Evolutionary conservation across 2,888 invertebrate genomes (phyloP), one percentile per base, ranked within the genome.

Genomic region (Drosophila setosimentum): DNA sequence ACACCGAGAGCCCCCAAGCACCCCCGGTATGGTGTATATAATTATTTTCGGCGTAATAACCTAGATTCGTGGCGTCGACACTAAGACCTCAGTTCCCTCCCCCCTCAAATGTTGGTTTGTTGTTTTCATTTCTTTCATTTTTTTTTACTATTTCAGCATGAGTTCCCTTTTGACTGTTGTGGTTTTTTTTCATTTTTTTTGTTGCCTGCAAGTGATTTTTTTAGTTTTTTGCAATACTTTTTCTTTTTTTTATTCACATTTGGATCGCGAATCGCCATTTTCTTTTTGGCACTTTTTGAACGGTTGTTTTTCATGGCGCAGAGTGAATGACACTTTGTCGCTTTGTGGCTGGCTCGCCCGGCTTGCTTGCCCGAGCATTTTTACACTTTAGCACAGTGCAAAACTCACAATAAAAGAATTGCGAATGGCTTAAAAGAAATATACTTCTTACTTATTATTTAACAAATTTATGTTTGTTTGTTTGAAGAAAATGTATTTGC

Each of bases 1-100:
- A 29, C 49, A 45, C 53, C 18, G 2, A 2, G 4, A 35, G 21
- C 21, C 50, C 29, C 33, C 51, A 24, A 16, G 16, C 13, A 45
- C 24, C 8, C 21, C 27, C 53, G 50, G 58, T 62, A 55, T 71
- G 76, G 69, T 76, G 74, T 83, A 80, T 86, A 87, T 80, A 84
- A 89, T 89, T 90, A 83, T 87, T 87, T 89, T 84, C 89, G 87
- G 78, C 90, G 89, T 87, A 89, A 90, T 90, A 90, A 89, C 89
- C 89, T 90, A 89, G 85, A 87, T 89, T 90, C 83, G 79, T 78
- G 83, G 84, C 85, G 85, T 86, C 84, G 82, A 83, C 76, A 62
- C 48, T 59, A 45, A 33, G 49, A 67, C 37, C 42, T 16, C 7
- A 30, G 37, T 27, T 45, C 7, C 53, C 58, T 21, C 33, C 37